Evolutionary conservation across 2,888 invertebrate genomes (phyloP).

Genomic region (Andrena chrysosceles): DNA sequence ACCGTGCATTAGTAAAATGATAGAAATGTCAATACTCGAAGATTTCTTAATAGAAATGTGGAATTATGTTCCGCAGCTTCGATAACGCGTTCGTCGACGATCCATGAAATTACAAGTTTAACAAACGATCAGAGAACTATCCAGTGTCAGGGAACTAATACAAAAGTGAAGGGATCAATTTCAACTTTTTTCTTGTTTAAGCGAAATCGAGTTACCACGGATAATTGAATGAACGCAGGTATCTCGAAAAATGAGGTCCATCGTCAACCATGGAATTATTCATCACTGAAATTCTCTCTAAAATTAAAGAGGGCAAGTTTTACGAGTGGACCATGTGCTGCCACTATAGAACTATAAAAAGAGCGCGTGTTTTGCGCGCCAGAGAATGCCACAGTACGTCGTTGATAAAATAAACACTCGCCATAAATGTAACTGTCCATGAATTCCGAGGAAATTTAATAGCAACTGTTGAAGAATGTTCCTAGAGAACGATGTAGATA

Average conservation of each 20-base stretch:
- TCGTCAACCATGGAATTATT: not conserved
- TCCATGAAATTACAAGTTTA: slow-evolving; percentile 3
- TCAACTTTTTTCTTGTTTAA: not conserved
- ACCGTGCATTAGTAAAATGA: no score
- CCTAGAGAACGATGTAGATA: no score
- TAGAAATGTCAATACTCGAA: no score
- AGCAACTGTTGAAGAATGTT: not conserved
- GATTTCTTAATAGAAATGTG: no score
- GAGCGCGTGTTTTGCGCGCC: not conserved
- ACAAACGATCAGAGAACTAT: not conserved
- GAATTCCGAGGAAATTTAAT: not conserved
- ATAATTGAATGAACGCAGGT: not conserved
- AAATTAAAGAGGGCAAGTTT: slow-evolving; percentile 2
- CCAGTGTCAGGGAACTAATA: not conserved
- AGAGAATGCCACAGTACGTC: not conserved
- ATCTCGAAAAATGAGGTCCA: not conserved
- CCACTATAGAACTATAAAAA: not conserved
- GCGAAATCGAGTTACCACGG: not conserved
- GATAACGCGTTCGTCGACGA: not conserved
- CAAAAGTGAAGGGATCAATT: not conserved
- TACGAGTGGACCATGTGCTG: slow-evolving; percentile 3
- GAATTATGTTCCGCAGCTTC: not conserved
- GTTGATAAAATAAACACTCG: not conserved
- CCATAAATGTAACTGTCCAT: not conserved
- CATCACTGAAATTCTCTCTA: not conserved